Percentiles rank a stretch among this genome's conserved stretches.
These are phyloP conservation scores for Catagonus wagneri DNA, from an alignment of 2,113 vertebrate species.

Conservation along the genomic window DNA sequence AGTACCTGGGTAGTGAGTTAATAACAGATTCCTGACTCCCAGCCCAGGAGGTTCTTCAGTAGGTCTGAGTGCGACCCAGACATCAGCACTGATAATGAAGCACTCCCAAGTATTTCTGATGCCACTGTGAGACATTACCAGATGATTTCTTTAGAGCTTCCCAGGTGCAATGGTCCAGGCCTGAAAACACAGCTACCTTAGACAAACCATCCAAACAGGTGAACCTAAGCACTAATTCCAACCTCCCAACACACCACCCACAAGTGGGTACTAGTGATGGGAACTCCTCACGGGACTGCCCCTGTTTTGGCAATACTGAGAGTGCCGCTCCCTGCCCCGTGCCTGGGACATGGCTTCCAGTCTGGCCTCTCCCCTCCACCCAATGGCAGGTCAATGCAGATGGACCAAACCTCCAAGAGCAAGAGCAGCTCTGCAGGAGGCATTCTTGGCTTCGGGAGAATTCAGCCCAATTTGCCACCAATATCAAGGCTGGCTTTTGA, in stretches of 20 bases:
- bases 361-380: background rate
- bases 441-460: conserved; percentile 23
- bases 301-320: background rate
- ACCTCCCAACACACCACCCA: background rate
- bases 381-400: background rate
- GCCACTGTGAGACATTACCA: no score
- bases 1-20: background rate
- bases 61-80: background rate
- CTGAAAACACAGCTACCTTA: background rate
- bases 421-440: conserved; percentile 46
- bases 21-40: background rate
- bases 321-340: background rate
- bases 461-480: conserved; percentile 38
- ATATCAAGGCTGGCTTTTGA: conserved; percentile 54
- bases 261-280: background rate
- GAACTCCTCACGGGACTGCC: background rate
- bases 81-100: background rate
- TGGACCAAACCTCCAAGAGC: conserved; percentile 6
- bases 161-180: background rate
- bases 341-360: no score
- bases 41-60: background rate
- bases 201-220: background rate
- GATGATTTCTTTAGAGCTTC: background rate
- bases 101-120: background rate
- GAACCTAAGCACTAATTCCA: background rate